These are phyloP conservation scores for Torymus texanus DNA, from an alignment of 2,888 invertebrate species.

Conservation along the genomic window DNA sequence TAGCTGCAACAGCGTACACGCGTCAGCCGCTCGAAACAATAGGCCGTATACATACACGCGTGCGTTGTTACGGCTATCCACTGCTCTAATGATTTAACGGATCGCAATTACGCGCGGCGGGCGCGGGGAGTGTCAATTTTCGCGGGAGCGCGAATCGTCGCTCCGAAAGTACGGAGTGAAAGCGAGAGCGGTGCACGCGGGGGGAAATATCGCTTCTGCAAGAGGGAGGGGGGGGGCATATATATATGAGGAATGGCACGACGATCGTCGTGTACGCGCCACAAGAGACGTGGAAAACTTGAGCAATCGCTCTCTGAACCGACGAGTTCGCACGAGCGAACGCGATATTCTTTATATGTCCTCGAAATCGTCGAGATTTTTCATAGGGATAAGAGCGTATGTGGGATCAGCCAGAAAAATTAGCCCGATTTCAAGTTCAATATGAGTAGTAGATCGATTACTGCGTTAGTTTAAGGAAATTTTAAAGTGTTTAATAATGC, in stretches of 20 bases:
- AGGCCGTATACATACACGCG: slow-evolving; percentile 8
- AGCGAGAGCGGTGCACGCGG: slow-evolving; percentile 46
- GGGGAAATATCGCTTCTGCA: slow-evolving; percentile 27
- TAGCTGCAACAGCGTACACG: too few relatives aligned
- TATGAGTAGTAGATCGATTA: too few relatives aligned
- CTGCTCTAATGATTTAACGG: slow-evolving; percentile 47
- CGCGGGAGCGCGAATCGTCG: slow-evolving; percentile 37
- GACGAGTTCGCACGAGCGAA: not conserved
- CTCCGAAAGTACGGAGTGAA: slow-evolving; percentile 50
- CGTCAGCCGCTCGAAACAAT: slow-evolving; percentile 20
- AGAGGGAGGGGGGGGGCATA: not conserved
- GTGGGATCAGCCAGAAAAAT: not conserved
- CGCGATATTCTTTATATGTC: slow-evolving; percentile 3
- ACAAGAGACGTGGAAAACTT: slow-evolving; percentile 49
- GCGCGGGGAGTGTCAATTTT: slow-evolving; percentile 54
- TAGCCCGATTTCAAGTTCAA: too few relatives aligned
- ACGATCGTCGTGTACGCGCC: not conserved
- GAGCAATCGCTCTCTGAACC: slow-evolving; percentile 41
- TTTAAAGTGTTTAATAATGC: too few relatives aligned
- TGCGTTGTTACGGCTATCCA: not conserved
- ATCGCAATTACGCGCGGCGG: slow-evolving; percentile 31
- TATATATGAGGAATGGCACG: slow-evolving; percentile 24
- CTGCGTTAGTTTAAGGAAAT: too few relatives aligned
- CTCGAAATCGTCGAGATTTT: slow-evolving; percentile 3
- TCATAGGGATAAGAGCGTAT: not conserved